Base-by-base conservation (phyloP, 2,888 invertebrate species). In the Gerosis bhagava region DNA sequence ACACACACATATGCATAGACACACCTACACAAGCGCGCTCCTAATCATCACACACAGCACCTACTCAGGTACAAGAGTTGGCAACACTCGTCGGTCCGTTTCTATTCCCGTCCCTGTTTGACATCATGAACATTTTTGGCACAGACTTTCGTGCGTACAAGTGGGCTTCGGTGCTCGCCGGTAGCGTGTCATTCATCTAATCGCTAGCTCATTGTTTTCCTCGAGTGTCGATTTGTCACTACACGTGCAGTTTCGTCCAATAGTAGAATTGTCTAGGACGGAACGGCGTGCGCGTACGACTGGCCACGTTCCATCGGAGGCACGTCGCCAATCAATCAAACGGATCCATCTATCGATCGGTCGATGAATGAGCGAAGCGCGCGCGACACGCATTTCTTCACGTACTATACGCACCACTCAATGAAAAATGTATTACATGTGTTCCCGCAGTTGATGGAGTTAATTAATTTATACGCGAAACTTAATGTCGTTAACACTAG, bases 111-210 rank as follows among this genome's bases (percentile, higher is more conserved):
- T 77, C 82, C 77, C 79, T 66, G 70, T 74, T 74, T 65, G 65
- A 69, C 79, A 81, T 65, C 78, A 63, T 52, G 49, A 79, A 83
- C 80, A 86, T 80, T 83, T 81, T 83, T 86, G 86, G 86, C 87
- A 84, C 65, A 70, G 71, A 77, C 76, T 77, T 73, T 68, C 65
- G 64, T 73, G 70, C 73, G 74, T 81, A 76, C 74, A 78, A 80
- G 80, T 78, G 77, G 77, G 67, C 67, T 73, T 65, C 63, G 72
- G 67, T 67, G 65, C 64, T 65, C 65, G 63, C 67, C 70, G 71
- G 68, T 72, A 70, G 68, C 71, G 60, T 81, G 87, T 87, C 87
- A 88, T 88, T 88, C 88, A 87, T 88, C 83, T 77, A 77, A 73
- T 79, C 78, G 77, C 78, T 81, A 78, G 76, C 75, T 72, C 77